Conservation (phyloP, 2,113 vertebrate species). For the Dipodomys ordii region DNA sequence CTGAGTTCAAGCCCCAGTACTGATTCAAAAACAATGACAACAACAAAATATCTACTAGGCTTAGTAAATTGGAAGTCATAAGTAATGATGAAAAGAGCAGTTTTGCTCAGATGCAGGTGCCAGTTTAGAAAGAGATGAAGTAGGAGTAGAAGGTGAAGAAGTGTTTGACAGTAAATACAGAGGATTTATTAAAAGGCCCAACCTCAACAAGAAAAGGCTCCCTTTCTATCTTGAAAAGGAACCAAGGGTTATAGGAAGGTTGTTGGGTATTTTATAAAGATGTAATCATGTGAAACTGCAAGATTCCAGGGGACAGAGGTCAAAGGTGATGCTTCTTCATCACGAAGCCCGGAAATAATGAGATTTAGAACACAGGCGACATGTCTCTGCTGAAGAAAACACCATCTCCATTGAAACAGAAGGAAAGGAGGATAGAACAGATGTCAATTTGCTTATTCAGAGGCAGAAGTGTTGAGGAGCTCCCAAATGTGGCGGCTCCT, state of each 20-base stretch:
- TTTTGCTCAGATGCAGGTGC: not conserved
- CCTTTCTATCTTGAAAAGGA: not conserved
- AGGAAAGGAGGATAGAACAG: slow-evolving; percentile 55
- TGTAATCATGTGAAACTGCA: not conserved
- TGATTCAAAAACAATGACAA: too few relatives aligned
- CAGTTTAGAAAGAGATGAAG: not conserved
- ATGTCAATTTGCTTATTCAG: slow-evolving; percentile 63
- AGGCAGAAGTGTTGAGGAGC: slow-evolving; percentile 9
- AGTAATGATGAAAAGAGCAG: not conserved
- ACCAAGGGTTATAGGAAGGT: not conserved
- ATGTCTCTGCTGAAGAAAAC: slow-evolving; percentile 57
- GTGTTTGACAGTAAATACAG: not conserved
- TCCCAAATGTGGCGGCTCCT: slow-evolving; percentile 43
- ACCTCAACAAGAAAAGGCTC: not conserved
- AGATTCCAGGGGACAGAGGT: not conserved
- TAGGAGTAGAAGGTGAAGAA: not conserved
- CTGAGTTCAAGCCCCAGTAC: too few relatives aligned
- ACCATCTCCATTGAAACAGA: slow-evolving; percentile 50
- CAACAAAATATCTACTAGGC: not conserved
- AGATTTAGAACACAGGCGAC: slow-evolving; percentile 33
- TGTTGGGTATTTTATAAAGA: slow-evolving; percentile 26
- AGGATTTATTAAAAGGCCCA: slow-evolving; percentile 3
- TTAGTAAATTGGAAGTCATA: not conserved
- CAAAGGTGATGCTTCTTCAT: not conserved
- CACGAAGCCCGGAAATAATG: not conserved